A percentile compares a stretch with the other conserved stretches of the same genome.
These are phyloP conservation scores for Sarcophaga caerulescens DNA, from an alignment of 2,888 invertebrate genomes.

Conservation along the genomic window DNA sequence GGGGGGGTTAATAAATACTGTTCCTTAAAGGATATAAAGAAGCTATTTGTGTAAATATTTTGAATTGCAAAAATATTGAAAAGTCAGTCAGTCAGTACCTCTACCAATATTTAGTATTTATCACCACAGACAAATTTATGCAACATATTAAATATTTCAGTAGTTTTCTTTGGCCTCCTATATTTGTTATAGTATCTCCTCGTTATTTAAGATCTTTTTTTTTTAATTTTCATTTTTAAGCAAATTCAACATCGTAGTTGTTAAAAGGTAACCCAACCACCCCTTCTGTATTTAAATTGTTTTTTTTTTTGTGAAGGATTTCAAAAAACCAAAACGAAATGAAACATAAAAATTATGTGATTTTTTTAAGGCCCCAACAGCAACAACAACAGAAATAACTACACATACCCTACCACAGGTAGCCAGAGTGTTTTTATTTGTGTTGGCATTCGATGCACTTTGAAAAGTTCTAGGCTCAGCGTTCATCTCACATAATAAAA, in stretches of 20 bases:
- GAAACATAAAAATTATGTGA: constrained; percentile 62
- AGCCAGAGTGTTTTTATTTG: too few relatives aligned
- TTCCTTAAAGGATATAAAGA: too few relatives aligned
- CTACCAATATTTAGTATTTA: too few relatives aligned
- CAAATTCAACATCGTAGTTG: constrained; percentile 49
- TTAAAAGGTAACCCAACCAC: constrained; percentile 49
- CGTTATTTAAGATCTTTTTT: neutral
- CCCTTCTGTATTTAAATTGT: constrained; percentile 39
- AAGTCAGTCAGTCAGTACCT: too few relatives aligned
- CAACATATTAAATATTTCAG: constrained; percentile 18
- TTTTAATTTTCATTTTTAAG: constrained; percentile 18
- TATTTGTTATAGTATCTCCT: constrained; percentile 23
- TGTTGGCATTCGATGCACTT: too few relatives aligned
- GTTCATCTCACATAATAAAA: too few relatives aligned
- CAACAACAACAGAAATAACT: neutral
- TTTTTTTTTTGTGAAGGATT: neutral
- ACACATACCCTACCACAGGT: too few relatives aligned
- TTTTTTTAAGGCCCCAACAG: constrained; percentile 42
- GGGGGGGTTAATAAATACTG: too few relatives aligned
- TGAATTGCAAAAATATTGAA: too few relatives aligned
- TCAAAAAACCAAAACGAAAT: constrained; percentile 2
- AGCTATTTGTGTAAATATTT: too few relatives aligned
- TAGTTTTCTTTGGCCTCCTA: constrained; percentile 12
- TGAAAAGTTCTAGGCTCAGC: too few relatives aligned
- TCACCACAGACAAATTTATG: too few relatives aligned